These are phyloP conservation scores for Drosophila ambigua DNA, from an alignment of 1,140 invertebrate species.

Conservation along the genomic window DNA sequence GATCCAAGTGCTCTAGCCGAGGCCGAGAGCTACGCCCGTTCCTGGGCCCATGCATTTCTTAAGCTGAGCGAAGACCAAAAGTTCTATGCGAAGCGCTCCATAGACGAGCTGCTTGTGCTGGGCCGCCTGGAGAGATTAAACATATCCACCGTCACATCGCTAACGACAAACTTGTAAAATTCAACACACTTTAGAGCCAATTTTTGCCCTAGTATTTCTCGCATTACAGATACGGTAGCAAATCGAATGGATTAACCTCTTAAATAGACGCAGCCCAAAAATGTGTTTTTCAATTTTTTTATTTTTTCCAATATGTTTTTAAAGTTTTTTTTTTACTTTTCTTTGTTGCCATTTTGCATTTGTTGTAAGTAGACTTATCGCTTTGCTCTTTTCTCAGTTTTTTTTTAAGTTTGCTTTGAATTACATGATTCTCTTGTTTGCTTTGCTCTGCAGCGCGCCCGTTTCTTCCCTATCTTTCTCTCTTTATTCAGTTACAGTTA, in stretches of 20 bases:
- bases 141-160: constrained; percentile 65
- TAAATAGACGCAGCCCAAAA: no score
- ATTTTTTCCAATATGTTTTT: constrained; percentile 75
- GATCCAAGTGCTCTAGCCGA: constrained; percentile 57
- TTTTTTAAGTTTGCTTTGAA: constrained; percentile 71
- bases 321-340: constrained; percentile 59
- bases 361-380: constrained; percentile 58
- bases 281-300: constrained; percentile 79
- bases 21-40: constrained; percentile 64
- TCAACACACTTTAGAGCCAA: no score
- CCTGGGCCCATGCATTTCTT: constrained; percentile 71
- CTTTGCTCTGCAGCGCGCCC: constrained; percentile 36
- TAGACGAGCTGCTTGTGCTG: constrained; percentile 64
- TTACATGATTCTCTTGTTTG: constrained; percentile 54
- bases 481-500: not conserved
- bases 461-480: constrained; percentile 11
- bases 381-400: constrained; percentile 64
- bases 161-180: constrained; percentile 61
- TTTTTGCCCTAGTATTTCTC: no score
- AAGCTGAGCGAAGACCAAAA: constrained; percentile 68
- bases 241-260: no score
- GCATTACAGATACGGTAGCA: no score
- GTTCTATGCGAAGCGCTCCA: constrained; percentile 71
- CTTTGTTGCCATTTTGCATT: constrained; percentile 56
- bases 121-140: constrained; percentile 58